A percentile compares a stretch with the other conserved stretches of the same genome.
Evolutionary conservation across 2,888 invertebrate species (phyloP).

Genomic region (Drosophila mimica): DNA sequence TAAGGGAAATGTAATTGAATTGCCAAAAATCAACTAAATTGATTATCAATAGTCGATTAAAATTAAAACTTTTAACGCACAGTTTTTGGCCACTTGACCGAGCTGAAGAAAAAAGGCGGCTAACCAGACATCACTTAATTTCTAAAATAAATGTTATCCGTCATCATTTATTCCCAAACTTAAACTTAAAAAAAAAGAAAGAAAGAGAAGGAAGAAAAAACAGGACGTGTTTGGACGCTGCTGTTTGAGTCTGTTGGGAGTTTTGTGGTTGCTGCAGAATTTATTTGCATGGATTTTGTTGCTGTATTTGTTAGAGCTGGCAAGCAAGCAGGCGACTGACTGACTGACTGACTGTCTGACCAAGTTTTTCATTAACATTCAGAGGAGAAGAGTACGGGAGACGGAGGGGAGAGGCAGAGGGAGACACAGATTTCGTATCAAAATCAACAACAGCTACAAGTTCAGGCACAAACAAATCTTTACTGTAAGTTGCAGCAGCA

Average conservation of each 20-base stretch:
- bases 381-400: background rate
- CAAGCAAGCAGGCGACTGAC: conserved; percentile 29
- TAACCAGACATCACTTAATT: conserved; percentile 42
- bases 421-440: conserved; percentile 55
- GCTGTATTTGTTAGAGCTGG: conserved; percentile 36
- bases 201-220: background rate
- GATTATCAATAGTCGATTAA: background rate
- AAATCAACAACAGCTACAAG: conserved; percentile 71
- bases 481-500: conserved; percentile 57
- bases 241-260: conserved; percentile 16
- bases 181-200: background rate
- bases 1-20: background rate
- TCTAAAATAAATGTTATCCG: conserved; percentile 23
- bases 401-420: background rate
- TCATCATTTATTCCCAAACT: conserved; percentile 16
- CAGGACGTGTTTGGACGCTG: conserved; percentile 15
- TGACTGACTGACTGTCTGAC: conserved; percentile 16
- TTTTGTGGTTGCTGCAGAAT: conserved; percentile 43
- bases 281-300: conserved; percentile 56
- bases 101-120: conserved; percentile 18
- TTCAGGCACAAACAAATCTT: conserved; percentile 61
- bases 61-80: background rate
- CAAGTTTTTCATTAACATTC: conserved; percentile 57
- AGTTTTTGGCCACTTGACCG: background rate
- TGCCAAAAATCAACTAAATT: conserved; percentile 1